Conservation (phyloP, 1,140 invertebrate genomes). For the Drosophila pallidifrons region DNA sequence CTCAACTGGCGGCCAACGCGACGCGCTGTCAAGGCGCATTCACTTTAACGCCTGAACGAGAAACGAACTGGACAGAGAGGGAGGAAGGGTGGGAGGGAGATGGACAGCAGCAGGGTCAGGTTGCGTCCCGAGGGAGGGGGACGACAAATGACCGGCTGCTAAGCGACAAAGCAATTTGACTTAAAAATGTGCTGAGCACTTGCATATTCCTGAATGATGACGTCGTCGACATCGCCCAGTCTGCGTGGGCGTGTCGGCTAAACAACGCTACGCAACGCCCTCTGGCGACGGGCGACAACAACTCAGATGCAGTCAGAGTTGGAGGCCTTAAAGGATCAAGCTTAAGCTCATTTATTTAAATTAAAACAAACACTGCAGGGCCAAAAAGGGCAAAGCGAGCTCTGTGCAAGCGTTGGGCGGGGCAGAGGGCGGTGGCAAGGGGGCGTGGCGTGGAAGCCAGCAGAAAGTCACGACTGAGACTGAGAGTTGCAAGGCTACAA, state of each 20-base stretch:
- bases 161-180: constrained; percentile 79
- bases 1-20: constrained; percentile 42
- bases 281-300: constrained; percentile 11
- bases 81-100: neutral
- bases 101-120: neutral
- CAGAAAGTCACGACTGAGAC: constrained; percentile 54
- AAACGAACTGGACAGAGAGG: neutral
- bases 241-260: constrained; percentile 49
- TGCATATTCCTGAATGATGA: constrained; percentile 59
- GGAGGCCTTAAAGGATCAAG: constrained; percentile 77
- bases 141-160: constrained; percentile 60
- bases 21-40: constrained; percentile 31
- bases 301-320: neutral
- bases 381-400: constrained; percentile 56
- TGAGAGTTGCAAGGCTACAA: constrained; percentile 45
- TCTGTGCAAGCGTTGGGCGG: neutral
- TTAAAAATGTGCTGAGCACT: constrained; percentile 83
- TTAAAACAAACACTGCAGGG: constrained; percentile 83
- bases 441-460: neutral
- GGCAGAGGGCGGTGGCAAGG: neutral
- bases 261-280: constrained; percentile 44
- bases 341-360: constrained; percentile 85
- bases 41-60: constrained; percentile 23
- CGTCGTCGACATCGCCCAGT: neutral
- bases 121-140: neutral